Evolutionary conservation across 2,888 invertebrate species (phyloP).

Genomic region (Alentia gelatinosa): DNA sequence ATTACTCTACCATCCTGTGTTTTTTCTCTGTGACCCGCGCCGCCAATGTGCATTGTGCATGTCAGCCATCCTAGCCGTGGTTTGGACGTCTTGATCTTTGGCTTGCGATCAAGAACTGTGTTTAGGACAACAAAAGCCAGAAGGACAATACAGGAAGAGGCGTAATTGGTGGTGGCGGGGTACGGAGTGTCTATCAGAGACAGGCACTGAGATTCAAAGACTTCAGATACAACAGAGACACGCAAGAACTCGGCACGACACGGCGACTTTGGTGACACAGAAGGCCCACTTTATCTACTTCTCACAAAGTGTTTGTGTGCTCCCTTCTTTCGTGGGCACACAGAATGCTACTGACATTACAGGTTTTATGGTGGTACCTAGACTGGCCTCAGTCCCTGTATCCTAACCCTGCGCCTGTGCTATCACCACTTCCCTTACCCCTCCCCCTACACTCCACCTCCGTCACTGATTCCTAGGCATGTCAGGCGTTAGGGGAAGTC

Average conservation of each 20-base stretch:
- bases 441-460: no score
- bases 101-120: background rate
- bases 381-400: no score
- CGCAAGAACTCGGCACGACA: background rate
- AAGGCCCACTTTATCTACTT: background rate
- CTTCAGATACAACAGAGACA: background rate
- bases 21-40: background rate
- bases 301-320: background rate
- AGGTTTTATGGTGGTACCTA: no score
- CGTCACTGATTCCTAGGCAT: no score
- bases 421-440: no score
- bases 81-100: background rate
- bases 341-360: no score
- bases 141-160: slow-evolving; percentile 7
- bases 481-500: no score
- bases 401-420: no score
- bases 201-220: background rate
- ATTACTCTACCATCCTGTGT: background rate
- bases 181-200: background rate
- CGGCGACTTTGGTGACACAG: background rate
- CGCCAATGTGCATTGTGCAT: slow-evolving; percentile 3
- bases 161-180: background rate
- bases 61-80: background rate
- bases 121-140: background rate
- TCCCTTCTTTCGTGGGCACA: no score